Base-by-base conservation (phyloP, 2,888 invertebrate genomes). In the Hartigia nigra region DNA sequence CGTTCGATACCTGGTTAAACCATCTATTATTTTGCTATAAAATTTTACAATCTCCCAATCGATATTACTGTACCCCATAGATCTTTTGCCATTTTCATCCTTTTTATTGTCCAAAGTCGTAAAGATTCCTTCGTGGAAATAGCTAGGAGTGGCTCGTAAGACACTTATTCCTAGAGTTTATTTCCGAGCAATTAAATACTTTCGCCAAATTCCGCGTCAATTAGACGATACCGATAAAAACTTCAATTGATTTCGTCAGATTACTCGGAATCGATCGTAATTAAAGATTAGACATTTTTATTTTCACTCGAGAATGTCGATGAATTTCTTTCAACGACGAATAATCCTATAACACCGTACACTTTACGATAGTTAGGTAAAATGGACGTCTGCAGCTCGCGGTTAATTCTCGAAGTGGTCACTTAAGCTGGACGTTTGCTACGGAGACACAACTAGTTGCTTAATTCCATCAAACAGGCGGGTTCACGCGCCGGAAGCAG, bases 401-500 rank as follows among this genome's bases (percentile, higher is more conserved):
- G 55, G 55, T 55, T 55, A 55, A 55, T 55, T 55, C 55, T 55
- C 55, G 55, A 55, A 55, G 55, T 55, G 55, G 55, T 55, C 55
- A 55, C 55, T 55, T 55, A 14, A 55, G 55, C 55, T 55, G 55
- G 55, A 55, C 9, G 55, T 9, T 55, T 55, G 14, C 23, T 55
- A 55, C 55, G 9, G 55, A 55, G 76, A 77, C 78, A 76, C 70
- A 81, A 85, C 86, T 87, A 87, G 89, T 88, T 87, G 88, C 87
- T 91, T 89, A 91, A 91, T 90, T 91, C 86, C 86, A 90, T 89
- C 88, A 88, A 88, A 86, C 84, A 83, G 80, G 80, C 55, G 78
- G 76, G 79, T 81, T 88, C 86, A 86, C 84, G 85, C 87, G 88
- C 90, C 90, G 91, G 90, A 91, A 91, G 90, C 88, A 87, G 86